Evolutionary conservation across 92 coral and sea anemone species (phyloP).

Genomic region (Siderastrea siderea): DNA sequence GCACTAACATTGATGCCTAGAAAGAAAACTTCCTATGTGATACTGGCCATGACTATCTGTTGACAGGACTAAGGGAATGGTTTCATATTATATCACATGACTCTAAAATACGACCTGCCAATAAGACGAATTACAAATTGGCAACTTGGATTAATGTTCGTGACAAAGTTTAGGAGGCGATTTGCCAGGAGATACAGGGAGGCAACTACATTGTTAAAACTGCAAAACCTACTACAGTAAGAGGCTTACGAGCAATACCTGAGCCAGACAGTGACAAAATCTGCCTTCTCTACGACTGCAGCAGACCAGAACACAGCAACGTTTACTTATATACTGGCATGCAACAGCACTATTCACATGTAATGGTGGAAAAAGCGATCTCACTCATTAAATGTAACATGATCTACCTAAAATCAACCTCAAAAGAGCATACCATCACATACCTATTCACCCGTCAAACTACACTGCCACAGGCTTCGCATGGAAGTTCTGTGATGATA

Average conservation of each 20-base stretch:
- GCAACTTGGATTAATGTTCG: conserved; percentile 24
- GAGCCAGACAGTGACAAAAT: conserved; percentile 45
- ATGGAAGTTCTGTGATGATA: conserved; percentile 45
- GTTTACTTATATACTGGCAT: conserved; percentile 34
- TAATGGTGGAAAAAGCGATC: conserved; percentile 37
- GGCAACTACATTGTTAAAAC: conserved; percentile 24
- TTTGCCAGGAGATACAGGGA: conserved; percentile 21
- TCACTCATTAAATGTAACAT: conserved; percentile 34
- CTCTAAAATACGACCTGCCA: conserved; percentile 1
- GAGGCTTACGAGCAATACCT: conserved; percentile 32
- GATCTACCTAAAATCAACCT: conserved; percentile 54
- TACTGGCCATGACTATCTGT: conserved; percentile 8
- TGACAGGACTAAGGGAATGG: not conserved
- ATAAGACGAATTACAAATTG: conserved; percentile 33
- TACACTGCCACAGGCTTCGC: conserved; percentile 55
- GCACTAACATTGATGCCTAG: conserved; percentile 8
- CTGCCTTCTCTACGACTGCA: conserved; percentile 46
- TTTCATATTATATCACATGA: conserved; percentile 7
- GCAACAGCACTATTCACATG: conserved; percentile 30
- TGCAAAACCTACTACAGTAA: conserved; percentile 30
- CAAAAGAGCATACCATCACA: conserved; percentile 59
- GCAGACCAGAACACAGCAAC: conserved; percentile 16
- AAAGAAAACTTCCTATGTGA: conserved; percentile 15
- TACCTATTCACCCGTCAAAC: conserved; percentile 65
- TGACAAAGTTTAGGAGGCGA: conserved; percentile 14